Evolutionary conservation across 2,113 vertebrate genomes (phyloP), one percentile per base, ranked within the genome.

Genomic region (Pollimyrus isidori): DNA sequence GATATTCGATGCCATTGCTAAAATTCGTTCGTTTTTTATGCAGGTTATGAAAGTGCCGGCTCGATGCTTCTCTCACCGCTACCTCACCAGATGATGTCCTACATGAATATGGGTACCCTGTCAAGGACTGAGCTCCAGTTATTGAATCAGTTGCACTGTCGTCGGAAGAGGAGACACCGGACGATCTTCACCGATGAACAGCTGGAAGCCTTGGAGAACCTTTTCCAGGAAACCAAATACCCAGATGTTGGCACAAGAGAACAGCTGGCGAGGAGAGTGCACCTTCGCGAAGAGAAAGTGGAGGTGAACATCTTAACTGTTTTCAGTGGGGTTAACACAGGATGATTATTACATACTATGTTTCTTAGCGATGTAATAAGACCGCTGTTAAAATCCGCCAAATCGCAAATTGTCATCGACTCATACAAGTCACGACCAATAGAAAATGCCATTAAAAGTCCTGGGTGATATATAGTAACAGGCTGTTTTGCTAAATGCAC

Each of bases 141-240:
- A 3, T 96, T 99, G 84, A 99, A 98, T 94, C 98, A 99, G 95
- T 95, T 99, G 92, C 98, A 99, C 94, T 99, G 98, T 94, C 92
- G 98, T 90, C 92, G 98, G 87, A 99, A 99, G 96, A 95, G 98
- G 84, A 93, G 98, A 52, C 98, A 99, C 89, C 95, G 98, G 87
- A 99, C 98, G 50, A 99, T 99, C 94, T 99, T 99, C 95, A 99
- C 98, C 0, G 98, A 99, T 91, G 98, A 99, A 93, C 98, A 99
- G 95, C 96, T 99, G 35, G 98, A 99, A 93, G 98, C 98, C 3
- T 95, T 99, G 89, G 98, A 99, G 94, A 97, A 96, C 92, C 97
- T 99, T 88, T 99, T 99, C 93, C 97, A 98, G 91, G 97, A 99
- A 95, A 99, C 98, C 89, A 99, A 99, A 94, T 99, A 99, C 94